phyloP scores from a whole-genome alignment of 2,888 invertebrate genomes.

The Lasiommata megera region DNA sequence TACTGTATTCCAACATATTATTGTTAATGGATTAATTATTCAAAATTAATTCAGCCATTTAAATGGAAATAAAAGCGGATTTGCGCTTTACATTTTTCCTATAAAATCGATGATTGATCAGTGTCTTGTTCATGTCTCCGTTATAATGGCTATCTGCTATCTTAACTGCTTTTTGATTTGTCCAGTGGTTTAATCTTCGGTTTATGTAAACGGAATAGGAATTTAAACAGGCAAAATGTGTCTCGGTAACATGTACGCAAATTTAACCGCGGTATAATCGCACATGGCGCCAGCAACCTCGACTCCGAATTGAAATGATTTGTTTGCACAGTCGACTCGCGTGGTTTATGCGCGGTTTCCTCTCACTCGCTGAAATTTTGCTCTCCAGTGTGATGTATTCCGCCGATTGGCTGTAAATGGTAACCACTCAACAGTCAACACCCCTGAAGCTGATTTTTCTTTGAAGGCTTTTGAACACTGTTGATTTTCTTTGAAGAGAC shows the following conservation, averaged over 20 bases:
- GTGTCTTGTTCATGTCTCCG: too few relatives aligned
- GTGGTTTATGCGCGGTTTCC: conserved; percentile 60
- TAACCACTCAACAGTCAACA: conserved; percentile 10
- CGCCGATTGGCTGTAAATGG: conserved; percentile 6
- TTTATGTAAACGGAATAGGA: too few relatives aligned
- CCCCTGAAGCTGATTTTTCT: neutral
- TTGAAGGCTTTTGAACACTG: neutral
- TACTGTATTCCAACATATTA: too few relatives aligned
- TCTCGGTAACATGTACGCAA: neutral
- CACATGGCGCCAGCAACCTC: conserved; percentile 41
- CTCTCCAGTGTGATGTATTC: conserved; percentile 64
- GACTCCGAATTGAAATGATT: conserved; percentile 71
- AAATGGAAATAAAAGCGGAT: too few relatives aligned
- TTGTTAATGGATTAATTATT: too few relatives aligned
- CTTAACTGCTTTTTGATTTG: too few relatives aligned
- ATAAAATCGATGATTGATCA: too few relatives aligned
- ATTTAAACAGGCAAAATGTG: neutral
- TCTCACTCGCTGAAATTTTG: conserved; percentile 60
- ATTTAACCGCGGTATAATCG: neutral
- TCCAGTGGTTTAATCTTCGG: too few relatives aligned
- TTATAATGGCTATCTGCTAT: too few relatives aligned
- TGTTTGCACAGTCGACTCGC: conserved; percentile 62
- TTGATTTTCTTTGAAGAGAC: neutral
- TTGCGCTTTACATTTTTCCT: too few relatives aligned
- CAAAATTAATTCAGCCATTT: too few relatives aligned